Evolutionary conservation across 2,113 vertebrate species (phyloP).

Genomic region (Dipodomys stephensi): DNA sequence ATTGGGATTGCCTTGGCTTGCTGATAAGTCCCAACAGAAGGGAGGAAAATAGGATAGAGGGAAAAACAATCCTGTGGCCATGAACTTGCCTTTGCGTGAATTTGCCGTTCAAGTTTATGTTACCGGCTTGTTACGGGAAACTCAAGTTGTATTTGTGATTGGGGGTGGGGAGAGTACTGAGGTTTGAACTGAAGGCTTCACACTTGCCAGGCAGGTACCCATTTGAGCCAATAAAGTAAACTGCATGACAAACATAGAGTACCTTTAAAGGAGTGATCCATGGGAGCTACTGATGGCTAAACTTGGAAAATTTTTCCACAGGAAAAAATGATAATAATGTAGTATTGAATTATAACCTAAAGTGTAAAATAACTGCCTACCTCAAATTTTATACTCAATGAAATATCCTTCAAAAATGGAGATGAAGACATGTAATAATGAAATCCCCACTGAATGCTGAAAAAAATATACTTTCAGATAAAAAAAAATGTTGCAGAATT

Average conservation of each 20-base stretch:
- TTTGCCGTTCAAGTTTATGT: conserved; percentile 1
- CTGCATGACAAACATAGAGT: background rate
- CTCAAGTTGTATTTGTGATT: background rate
- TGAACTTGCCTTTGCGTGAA: background rate
- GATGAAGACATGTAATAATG: background rate
- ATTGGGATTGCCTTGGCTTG: background rate
- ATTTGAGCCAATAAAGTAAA: background rate
- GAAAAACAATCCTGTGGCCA: background rate
- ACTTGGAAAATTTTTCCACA: background rate
- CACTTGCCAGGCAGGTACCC: no score
- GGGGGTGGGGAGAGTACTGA: no score
- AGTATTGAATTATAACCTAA: conserved; percentile 29
- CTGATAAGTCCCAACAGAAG: background rate
- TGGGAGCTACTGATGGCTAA: background rate
- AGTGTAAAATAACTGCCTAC: conserved; percentile 17
- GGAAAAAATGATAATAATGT: no score
- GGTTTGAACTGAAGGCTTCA: no score
- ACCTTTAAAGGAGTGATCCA: background rate
- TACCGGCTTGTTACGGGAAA: conserved; percentile 13
- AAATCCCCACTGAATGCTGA: no score
- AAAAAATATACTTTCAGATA: conserved; percentile 38
- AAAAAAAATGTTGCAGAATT: background rate
- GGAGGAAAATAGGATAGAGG: no score
- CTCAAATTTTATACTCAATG: background rate
- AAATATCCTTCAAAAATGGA: conserved; percentile 41